Percentiles rank a stretch among this genome's conserved stretches.
Conservation (phyloP, 53 echinoderm and acorn worm genomes). For the Antedon mediterranea region DNA sequence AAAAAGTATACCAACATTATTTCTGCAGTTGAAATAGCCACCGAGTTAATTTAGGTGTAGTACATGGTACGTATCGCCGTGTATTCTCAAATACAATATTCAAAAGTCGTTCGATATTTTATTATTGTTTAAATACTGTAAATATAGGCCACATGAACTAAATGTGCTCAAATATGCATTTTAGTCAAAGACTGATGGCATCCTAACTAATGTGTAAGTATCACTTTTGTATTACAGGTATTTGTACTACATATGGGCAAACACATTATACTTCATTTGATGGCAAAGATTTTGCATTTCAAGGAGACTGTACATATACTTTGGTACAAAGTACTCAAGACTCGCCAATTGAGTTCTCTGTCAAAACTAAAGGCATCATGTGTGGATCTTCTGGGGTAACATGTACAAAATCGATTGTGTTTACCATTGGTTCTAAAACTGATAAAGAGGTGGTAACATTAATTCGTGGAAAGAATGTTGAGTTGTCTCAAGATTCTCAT, state of each 20-base stretch:
- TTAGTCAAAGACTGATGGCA: too few relatives aligned
- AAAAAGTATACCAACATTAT: too few relatives aligned
- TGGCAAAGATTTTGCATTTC: slow-evolving; percentile 47
- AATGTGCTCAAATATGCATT: too few relatives aligned
- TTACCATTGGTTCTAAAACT: slow-evolving; percentile 30
- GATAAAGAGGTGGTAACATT: slow-evolving; percentile 42
- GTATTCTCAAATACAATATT: too few relatives aligned
- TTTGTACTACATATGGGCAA: slow-evolving; percentile 32
- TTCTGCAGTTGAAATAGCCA: too few relatives aligned
- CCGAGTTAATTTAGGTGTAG: too few relatives aligned
- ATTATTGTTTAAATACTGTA: too few relatives aligned
- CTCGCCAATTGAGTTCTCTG: slow-evolving; percentile 28
- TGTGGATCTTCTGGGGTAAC: slow-evolving; percentile 85
- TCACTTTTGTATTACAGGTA: slow-evolving; percentile 10
- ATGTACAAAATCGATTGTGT: slow-evolving; percentile 71
- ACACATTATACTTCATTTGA: slow-evolving; percentile 77
- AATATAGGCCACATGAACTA: too few relatives aligned
- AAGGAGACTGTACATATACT: slow-evolving; percentile 83
- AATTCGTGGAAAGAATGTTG: slow-evolving; percentile 37
- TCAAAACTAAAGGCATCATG: slow-evolving; percentile 47
- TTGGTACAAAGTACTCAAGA: slow-evolving; percentile 18
- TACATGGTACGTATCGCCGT: too few relatives aligned
- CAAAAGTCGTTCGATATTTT: too few relatives aligned
- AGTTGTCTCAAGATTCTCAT: background rate
- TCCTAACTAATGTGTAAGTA: too few relatives aligned